Percentiles rank a stretch among this genome's conserved stretches.
These are phyloP conservation scores for Phragmatobia fuliginosa DNA, from an alignment of 2,888 invertebrate genomes.

Conservation along the genomic window DNA sequence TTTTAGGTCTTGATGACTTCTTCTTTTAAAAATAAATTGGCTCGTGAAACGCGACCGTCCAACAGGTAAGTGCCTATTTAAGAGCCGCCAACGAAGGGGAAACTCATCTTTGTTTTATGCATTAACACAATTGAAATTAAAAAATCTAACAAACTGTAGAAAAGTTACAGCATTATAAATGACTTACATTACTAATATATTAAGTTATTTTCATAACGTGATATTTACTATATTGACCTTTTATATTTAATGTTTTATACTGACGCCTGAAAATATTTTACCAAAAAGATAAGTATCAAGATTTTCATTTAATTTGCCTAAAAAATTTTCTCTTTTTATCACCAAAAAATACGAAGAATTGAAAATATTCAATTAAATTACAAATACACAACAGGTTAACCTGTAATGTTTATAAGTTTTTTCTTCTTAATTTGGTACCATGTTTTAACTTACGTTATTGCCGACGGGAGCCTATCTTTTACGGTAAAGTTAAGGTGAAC, in stretches of 20 bases:
- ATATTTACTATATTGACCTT: not conserved
- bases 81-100: constrained; percentile 16
- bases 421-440: not conserved
- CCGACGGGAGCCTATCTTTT: not conserved
- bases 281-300: no score
- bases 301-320: no score
- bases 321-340: no score
- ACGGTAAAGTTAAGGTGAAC: not conserved
- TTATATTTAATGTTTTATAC: not conserved
- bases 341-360: no score
- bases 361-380: no score
- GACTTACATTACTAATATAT: not conserved
- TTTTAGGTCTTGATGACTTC: not conserved
- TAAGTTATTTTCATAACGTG: not conserved
- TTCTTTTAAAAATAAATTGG: constrained; percentile 12
- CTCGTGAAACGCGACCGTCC: constrained; percentile 31
- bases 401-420: not conserved
- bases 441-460: not conserved
- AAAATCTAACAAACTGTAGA: not conserved
- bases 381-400: no score
- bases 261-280: not conserved
- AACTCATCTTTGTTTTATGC: constrained; percentile 27
- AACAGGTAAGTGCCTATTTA: constrained; percentile 50
- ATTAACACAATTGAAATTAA: constrained; percentile 26
- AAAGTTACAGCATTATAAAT: not conserved